Percentiles rank a stretch among this genome's conserved stretches.
phyloP scores from a whole-genome alignment of 1,140 invertebrate genomes.

The Ephestia elutella region DNA sequence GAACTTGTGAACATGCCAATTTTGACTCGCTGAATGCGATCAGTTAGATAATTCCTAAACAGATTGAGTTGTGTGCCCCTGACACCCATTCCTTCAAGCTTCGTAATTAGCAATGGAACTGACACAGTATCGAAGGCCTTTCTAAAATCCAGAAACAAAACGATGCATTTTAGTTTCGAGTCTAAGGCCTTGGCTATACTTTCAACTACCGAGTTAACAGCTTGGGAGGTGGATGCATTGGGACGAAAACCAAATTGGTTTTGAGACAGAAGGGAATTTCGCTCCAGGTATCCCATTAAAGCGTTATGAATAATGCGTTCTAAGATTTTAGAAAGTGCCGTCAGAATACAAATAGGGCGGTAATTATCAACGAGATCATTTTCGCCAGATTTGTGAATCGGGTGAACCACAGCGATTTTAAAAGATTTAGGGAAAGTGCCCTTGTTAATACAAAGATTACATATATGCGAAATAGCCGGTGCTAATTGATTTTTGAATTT shows the following conservation, averaged over 20 bases:
- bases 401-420: slow-evolving; percentile 11
- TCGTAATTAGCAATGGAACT: not conserved
- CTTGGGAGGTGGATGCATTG: slow-evolving; percentile 5
- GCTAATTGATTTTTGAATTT: not conserved
- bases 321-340: slow-evolving; percentile 12
- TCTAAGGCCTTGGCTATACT: not conserved
- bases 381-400: slow-evolving; percentile 9
- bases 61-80: slow-evolving; percentile 2
- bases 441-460: slow-evolving; percentile 9
- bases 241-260: slow-evolving; percentile 14
- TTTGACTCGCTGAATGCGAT: not conserved
- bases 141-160: not conserved
- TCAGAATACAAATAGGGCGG: slow-evolving; percentile 12
- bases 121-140: not conserved
- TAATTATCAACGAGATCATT: slow-evolving; percentile 11
- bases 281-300: slow-evolving; percentile 6
- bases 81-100: slow-evolving; percentile 1
- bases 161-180: not conserved
- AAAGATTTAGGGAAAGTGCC: slow-evolving; percentile 12
- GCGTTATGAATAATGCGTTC: slow-evolving; percentile 10
- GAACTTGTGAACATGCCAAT: not conserved
- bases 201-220: not conserved
- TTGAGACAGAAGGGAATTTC: slow-evolving; percentile 7
- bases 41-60: not conserved
- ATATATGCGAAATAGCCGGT: slow-evolving; percentile 8